A percentile compares a stretch with the other conserved stretches of the same genome.
phyloP scores from a whole-genome alignment of 1,140 invertebrate genomes.

The Pseudomyrmex gracilis region DNA sequence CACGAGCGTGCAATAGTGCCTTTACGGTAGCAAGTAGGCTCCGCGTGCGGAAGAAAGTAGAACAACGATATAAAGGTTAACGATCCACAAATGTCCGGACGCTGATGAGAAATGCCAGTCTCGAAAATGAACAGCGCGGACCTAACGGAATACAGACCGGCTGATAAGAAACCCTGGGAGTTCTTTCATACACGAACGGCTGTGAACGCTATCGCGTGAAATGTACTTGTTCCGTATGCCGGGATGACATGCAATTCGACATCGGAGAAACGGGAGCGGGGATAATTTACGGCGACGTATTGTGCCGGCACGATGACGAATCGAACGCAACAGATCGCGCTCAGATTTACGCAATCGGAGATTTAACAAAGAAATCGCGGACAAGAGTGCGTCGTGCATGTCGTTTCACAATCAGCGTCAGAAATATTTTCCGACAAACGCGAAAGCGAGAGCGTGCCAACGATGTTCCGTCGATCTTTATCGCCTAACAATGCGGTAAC shows the following conservation, averaged over 20 bases:
- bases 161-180: conserved; percentile 21
- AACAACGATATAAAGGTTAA: conserved; percentile 63
- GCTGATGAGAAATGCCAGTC: conserved; percentile 59
- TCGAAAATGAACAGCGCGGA: conserved; percentile 44
- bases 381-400: conserved; percentile 50
- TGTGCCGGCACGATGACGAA: conserved; percentile 39
- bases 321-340: conserved; percentile 64
- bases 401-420: conserved; percentile 31
- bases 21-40: conserved; percentile 58
- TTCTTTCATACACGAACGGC: conserved; percentile 6
- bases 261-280: conserved; percentile 54
- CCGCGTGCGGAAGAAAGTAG: conserved; percentile 53
- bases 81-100: conserved; percentile 56
- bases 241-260: not conserved
- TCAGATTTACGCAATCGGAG: conserved; percentile 67
- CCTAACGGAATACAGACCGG: conserved; percentile 11
- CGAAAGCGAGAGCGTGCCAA: conserved; percentile 5
- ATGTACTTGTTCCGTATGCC: conserved; percentile 10
- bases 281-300: conserved; percentile 29
- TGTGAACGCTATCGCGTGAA: conserved; percentile 38
- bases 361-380: conserved; percentile 57
- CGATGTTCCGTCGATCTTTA: conserved; percentile 71
- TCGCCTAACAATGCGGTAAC: conserved; percentile 73
- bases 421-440: conserved; percentile 47
- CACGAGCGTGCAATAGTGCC: conserved; percentile 35